These are phyloP conservation scores for Ramphastos sulfuratus DNA, from an alignment of 2,113 vertebrate genomes.

Conservation along the genomic window DNA sequence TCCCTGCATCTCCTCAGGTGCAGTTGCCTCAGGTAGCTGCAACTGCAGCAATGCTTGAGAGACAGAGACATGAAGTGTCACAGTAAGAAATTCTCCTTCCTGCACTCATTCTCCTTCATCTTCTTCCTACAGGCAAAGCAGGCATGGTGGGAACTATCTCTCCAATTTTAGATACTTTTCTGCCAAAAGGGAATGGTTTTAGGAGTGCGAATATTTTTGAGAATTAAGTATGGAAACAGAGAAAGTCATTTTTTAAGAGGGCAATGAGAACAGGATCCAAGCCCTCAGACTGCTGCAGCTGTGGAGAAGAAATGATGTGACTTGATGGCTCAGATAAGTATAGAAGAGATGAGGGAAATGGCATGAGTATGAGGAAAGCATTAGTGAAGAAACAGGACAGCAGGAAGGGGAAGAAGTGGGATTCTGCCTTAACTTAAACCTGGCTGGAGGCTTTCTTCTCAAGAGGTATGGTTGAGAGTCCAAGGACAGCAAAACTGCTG, in stretches of 20 bases:
- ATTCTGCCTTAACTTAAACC: neutral
- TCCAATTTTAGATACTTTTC: neutral
- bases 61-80: accelerated
- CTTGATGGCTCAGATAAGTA: neutral
- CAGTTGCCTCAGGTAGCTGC: neutral
- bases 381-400: neutral
- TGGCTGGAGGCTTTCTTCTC: neutral
- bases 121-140: neutral
- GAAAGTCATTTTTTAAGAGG: neutral
- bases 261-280: neutral
- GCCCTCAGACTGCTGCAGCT: neutral
- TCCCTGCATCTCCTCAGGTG: neutral
- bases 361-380: neutral
- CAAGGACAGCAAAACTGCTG: neutral
- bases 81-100: neutral
- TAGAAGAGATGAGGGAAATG: neutral
- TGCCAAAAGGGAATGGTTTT: neutral
- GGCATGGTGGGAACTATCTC: neutral
- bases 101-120: neutral
- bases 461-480: neutral
- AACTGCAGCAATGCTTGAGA: neutral
- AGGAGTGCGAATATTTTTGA: neutral
- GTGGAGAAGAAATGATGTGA: neutral
- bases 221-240: neutral
- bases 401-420: neutral